Evolutionary conservation across 2,888 invertebrate genomes (phyloP), one percentile per base, ranked within the genome.

Genomic region (Yponomeuta plumbellus): DNA sequence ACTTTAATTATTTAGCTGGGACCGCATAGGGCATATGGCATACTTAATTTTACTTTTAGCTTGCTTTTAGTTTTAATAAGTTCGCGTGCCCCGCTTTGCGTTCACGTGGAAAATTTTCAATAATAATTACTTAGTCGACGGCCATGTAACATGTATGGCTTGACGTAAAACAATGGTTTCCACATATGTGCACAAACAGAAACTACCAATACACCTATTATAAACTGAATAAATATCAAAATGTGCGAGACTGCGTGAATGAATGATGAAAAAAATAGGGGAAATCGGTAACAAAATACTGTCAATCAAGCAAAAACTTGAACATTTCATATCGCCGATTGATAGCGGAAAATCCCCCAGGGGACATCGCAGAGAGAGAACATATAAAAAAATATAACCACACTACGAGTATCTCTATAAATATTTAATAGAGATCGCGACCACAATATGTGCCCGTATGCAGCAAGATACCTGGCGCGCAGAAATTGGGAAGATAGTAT

Each of bases 401-500:
- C 58, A 76, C 75, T 76, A 76, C 76, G 75, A 34, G 20, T 17
- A 72, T 69, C 70, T 71, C 75, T 76, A 84, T 86, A 87, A 86
- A 69, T 69, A 69, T 69, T 69, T 69, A 69, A 86, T 82, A 78
- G 79, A 70, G 84, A 85, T 85, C 86, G 85, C 83, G 84, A 85
- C 79, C 76, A 84, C 80, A 83, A 81, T 83, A 83, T 83, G 80
- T 80, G 3, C 44, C 44, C 44, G 44, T 17, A 52, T 52, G 17
- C 17, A 76, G 74, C 67, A 72, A 73, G 76, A 77, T 80, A 85
- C 84, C 78, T 79, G 79, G 80, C 80, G 77, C 81, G 78, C 81
- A 85, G 85, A 86, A 88, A 88, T 88, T 85, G 87, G 85, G 85
- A 84, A 83, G 82, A 91, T 91, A 91, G 87, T 88, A 90, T 89